A percentile compares a stretch with the other conserved stretches of the same genome.
phyloP scores from a whole-genome alignment of 2,113 vertebrate species.

The Fulica atra region DNA sequence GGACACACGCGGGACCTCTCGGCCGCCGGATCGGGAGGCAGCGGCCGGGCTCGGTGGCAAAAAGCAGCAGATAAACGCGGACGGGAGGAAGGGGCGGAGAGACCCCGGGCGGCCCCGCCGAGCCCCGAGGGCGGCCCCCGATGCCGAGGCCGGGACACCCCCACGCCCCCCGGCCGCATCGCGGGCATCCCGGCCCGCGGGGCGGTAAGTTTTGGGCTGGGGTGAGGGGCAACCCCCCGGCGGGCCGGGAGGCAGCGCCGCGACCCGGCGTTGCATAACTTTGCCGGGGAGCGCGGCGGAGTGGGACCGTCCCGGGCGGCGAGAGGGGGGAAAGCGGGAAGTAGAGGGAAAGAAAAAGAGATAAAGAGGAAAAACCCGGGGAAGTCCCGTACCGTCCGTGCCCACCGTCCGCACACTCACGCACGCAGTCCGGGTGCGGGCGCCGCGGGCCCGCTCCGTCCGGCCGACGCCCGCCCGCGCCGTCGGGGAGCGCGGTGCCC shows the following conservation, averaged over 20 bases:
- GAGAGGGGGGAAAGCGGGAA: not conserved
- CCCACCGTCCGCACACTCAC: not conserved
- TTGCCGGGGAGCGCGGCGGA: not conserved
- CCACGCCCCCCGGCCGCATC: not conserved
- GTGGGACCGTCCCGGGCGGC: not conserved
- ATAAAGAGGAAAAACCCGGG: not conserved
- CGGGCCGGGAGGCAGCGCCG: not conserved
- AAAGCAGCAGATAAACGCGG: not conserved
- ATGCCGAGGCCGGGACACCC: not conserved
- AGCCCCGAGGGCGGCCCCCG: not conserved
- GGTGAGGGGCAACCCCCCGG: not conserved
- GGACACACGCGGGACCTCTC: not conserved
- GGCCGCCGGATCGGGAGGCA: not conserved
- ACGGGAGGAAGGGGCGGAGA: not conserved
- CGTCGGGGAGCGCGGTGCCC: not conserved
- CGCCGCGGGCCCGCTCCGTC: not conserved
- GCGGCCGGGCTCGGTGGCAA: not conserved
- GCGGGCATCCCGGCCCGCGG: not conserved
- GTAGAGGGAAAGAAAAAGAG: not conserved
- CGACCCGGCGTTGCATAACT: slow-evolving; percentile 9
- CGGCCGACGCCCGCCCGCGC: not conserved
- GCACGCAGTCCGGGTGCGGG: not conserved
- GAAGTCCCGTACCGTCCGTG: not conserved
- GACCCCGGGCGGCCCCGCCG: not conserved
- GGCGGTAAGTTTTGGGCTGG: not conserved